Base-by-base conservation (phyloP, 2,113 vertebrate genomes). In the Axis porcinus region DNA sequence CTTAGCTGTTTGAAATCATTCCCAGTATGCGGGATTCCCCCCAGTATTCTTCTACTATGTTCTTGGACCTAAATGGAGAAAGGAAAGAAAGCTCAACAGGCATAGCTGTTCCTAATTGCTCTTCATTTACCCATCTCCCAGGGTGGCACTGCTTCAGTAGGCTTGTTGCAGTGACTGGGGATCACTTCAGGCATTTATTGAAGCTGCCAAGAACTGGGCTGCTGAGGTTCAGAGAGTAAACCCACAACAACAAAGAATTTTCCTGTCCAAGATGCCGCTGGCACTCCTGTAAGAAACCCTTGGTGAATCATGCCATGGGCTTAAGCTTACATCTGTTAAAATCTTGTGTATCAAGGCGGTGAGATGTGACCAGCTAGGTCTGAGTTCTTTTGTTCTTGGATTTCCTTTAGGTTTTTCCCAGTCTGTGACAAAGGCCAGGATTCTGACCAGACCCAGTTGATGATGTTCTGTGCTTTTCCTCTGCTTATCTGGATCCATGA, bases 351-450 rank as follows among this genome's bases (percentile, higher is more conserved):
- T 15, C 21, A 5, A 74, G 23, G 16, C 25, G 2, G 3, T 60
- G 36, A 81, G 47, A 64, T 81, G 15, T 36, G 25, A 21, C 5
- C 15, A 10, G 28, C 40, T 27, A 13, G 13, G n/a, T 81, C 19
- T 87, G 47, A 40, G 16, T 45, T 58, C 2, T 92, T 98, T 88
- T 64, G 25, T 78, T 94, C 64, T 79, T 57, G 78, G 45, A 36
- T 98, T 95, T 89, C 82, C 85, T 64, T 93, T 95, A 57, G 83
- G 60, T 97, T 94, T 86, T 91, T 47, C 43, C 62, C n/a, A 3
- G 57, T 86, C 60, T 67, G 2, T 62, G 90, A 78, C 89, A 91
- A 90, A 96, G 96, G 47, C n/a, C 27, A 64, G 17, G 86, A 54
- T 36, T 82, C 64, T 81, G n/a, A 60, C 40, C 11, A 54, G 8